Evolutionary conservation across 1,140 invertebrate species (phyloP).

Genomic region (Mesaphorura yosii): DNA sequence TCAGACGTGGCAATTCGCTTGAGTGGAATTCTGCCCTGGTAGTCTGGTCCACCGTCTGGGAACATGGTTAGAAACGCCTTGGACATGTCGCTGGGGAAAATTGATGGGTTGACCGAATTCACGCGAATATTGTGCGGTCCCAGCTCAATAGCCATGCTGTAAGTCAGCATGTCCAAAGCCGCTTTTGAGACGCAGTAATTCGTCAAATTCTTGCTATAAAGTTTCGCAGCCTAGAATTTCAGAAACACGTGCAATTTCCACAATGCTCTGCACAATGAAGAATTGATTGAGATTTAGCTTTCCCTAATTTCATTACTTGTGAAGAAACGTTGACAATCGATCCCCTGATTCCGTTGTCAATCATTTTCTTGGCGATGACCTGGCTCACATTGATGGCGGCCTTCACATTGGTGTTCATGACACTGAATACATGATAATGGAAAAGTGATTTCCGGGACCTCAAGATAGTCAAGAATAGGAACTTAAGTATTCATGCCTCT

Average conservation of each 20-base stretch:
- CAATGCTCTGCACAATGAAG: too few species aligned
- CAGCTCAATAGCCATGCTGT: conserved; percentile 13
- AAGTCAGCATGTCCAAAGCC: conserved; percentile 5
- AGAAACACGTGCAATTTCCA: too few species aligned
- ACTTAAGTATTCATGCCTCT: conserved; percentile 33
- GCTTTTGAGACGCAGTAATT: conserved; percentile 7
- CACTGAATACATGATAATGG: not conserved
- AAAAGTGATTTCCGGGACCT: not conserved
- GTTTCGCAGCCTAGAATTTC: not conserved
- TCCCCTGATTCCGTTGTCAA: conserved; percentile 55
- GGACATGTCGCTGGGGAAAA: conserved; percentile 14
- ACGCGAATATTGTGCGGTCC: conserved; percentile 12
- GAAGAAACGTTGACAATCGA: conserved; percentile 65
- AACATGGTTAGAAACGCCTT: too few species aligned
- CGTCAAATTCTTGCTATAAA: not conserved
- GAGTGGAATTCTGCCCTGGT: conserved; percentile 2
- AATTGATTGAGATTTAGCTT: not conserved
- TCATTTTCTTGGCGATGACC: conserved; percentile 54
- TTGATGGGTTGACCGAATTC: conserved; percentile 16
- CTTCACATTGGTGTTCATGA: conserved; percentile 6
- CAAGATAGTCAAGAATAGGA: not conserved
- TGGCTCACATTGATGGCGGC: conserved; percentile 8
- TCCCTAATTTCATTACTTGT: not conserved
- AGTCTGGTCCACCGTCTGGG: conserved; percentile 8
- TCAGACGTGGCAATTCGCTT: conserved; percentile 2